Evolutionary conservation across 2,113 vertebrate genomes (phyloP), one percentile per base, ranked within the genome.

Genomic region (Ia io): DNA sequence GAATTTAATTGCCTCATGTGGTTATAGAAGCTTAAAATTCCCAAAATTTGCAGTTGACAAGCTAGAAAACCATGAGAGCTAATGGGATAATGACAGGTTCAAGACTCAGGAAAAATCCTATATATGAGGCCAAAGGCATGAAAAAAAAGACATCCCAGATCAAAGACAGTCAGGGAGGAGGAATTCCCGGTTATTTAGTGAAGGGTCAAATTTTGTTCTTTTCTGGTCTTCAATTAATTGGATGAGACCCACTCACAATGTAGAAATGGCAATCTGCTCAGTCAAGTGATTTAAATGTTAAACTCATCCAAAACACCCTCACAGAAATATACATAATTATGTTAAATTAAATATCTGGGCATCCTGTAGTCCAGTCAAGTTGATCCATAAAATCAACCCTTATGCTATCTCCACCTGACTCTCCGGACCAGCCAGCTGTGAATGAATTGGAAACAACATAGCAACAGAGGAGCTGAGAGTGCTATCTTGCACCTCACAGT

Each of bases 401-500:
- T n/a, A 4, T 1, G 7, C 12, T 20, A 4, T 9, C 9, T 42
- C 22, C 28, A 2, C 5, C 2, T 63, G 14, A 17, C 13, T 20
- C 51, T 5, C 20, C 1, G 3, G 14, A 18, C 32, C 14, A 4
- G 14, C 23, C 23, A 20, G 56, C n/a, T 28, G 47, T 40, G 37
- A n/a, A 22, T 17, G 40, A 67, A 12, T 0, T 17, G 14, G 17
- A 9, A 14, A 2, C 6, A 5, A 0, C 6, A 0, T 3, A 10
- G 25, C 1, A 11, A 6, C n/a, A 35, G 6, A 0, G 2, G 13
- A 47, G 4, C 5, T 1, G 56, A 23, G 2, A 13, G 22, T 0
- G 5, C 3, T 9, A 3, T 6, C 51, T 7, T 30, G 2, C 0
- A 2, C 13, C 0, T 25, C 6, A 3, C 1, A 13, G 9, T 32